Percentiles rank a stretch among this genome's conserved stretches.
phyloP scores from a whole-genome alignment of 2,113 vertebrate genomes.

The Acinonyx jubatus region DNA sequence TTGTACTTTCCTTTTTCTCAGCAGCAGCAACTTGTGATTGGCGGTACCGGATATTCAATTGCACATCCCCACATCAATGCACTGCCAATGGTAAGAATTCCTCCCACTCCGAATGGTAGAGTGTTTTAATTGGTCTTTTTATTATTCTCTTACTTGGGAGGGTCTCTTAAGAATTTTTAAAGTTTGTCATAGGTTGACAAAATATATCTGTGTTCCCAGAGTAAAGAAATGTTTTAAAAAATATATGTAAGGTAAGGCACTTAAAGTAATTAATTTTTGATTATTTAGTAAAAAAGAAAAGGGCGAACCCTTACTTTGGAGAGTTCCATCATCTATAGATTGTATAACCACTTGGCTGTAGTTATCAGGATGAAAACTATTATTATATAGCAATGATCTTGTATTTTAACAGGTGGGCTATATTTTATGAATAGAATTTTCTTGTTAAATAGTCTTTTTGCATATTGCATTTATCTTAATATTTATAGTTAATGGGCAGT shows the following conservation, averaged over 20 bases:
- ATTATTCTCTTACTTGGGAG: neutral
- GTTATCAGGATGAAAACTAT: neutral
- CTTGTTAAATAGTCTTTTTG: neutral
- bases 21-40: conserved; percentile 81
- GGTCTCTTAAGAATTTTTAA: neutral
- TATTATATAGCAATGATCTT: neutral
- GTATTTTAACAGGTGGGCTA: conserved; percentile 1
- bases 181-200: neutral
- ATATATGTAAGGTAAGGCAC: neutral
- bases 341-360: neutral
- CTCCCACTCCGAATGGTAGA: neutral
- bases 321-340: neutral
- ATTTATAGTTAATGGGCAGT: neutral
- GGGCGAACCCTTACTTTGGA: neutral
- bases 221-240: neutral
- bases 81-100: conserved; percentile 88
- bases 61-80: conserved; percentile 87
- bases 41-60: conserved; percentile 76
- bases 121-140: neutral
- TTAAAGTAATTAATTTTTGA: neutral
- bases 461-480: neutral
- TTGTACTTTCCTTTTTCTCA: conserved; percentile 72
- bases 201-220: neutral
- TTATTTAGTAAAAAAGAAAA: neutral
- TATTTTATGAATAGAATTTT: neutral